Evolutionary conservation across 2,113 vertebrate species (phyloP).

Genomic region (Psittacara wagleri): DNA sequence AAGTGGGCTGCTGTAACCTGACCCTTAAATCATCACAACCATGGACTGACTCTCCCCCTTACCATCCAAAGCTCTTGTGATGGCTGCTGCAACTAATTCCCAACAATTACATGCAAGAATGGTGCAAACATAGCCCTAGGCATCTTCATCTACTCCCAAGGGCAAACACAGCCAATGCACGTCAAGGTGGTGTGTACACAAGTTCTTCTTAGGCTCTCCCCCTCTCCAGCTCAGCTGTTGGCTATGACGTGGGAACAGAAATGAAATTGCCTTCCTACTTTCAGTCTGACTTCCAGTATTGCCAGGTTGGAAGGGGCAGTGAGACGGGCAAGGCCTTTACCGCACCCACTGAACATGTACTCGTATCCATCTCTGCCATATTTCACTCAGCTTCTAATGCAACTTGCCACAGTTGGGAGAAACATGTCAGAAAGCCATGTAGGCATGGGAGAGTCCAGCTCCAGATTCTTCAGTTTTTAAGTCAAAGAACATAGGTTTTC

Average conservation of each 20-base stretch:
- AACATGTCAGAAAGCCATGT: accelerated
- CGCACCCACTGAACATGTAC: accelerated
- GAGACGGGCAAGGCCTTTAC: neutral
- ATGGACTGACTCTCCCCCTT: neutral
- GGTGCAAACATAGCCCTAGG: neutral
- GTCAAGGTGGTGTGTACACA: neutral
- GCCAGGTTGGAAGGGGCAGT: neutral
- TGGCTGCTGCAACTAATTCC: neutral
- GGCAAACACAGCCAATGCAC: neutral
- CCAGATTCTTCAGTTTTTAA: neutral
- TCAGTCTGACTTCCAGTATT: neutral
- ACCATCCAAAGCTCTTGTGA: neutral
- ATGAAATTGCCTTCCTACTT: neutral
- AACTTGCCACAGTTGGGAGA: neutral
- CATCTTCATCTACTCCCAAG: neutral
- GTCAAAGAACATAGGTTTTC: neutral
- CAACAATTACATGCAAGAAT: neutral
- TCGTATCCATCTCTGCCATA: neutral
- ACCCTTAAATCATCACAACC: neutral
- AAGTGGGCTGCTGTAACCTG: neutral
- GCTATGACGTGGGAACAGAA: neutral
- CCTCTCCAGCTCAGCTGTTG: neutral
- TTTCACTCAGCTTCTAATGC: neutral
- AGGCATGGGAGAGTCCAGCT: neutral
- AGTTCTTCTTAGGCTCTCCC: neutral